Evolutionary conservation across 30 jellyfish, hydroid and myxozoan species (phyloP).

Genomic region (Phacellophora camtschatica): DNA sequence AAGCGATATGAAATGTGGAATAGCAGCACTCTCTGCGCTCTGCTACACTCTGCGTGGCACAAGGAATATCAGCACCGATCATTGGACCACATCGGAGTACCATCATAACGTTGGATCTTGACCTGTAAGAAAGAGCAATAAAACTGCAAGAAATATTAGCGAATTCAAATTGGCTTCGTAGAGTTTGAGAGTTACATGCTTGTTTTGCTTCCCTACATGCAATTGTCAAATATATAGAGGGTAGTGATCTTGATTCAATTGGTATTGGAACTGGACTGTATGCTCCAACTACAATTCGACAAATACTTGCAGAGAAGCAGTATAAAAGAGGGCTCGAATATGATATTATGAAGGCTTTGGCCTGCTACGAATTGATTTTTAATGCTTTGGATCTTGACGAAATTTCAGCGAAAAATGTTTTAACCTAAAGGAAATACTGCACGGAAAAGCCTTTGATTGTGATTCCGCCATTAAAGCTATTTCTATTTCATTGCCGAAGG

Average conservation of each 20-base stretch:
- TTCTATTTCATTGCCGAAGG: no score
- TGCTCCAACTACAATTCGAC: slow-evolving; percentile 16
- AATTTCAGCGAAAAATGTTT: no score
- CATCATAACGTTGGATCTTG: slow-evolving; percentile 29
- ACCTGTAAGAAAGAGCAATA: slow-evolving; percentile 18
- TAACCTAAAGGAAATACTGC: no score
- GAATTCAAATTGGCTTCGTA: background rate
- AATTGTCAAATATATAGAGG: slow-evolving; percentile 12
- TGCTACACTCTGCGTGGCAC: slow-evolving; percentile 31
- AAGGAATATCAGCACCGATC: slow-evolving; percentile 29
- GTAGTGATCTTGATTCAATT: background rate
- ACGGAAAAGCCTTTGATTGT: no score
- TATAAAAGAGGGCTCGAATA: slow-evolving; percentile 24
- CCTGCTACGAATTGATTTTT: slow-evolving; percentile 5
- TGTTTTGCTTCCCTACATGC: slow-evolving; percentile 42
- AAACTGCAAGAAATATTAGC: background rate
- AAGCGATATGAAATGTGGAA: no score
- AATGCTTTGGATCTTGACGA: no score
- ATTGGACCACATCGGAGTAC: slow-evolving; percentile 3
- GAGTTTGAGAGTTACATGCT: slow-evolving; percentile 9
- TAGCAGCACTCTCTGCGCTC: no score
- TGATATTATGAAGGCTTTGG: slow-evolving; percentile 33
- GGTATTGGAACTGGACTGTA: slow-evolving; percentile 8
- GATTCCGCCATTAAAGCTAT: no score
- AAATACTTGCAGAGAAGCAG: slow-evolving; percentile 12